Base-by-base conservation (phyloP, 2,888 invertebrate genomes). In the Tanypteryx hageni region DNA sequence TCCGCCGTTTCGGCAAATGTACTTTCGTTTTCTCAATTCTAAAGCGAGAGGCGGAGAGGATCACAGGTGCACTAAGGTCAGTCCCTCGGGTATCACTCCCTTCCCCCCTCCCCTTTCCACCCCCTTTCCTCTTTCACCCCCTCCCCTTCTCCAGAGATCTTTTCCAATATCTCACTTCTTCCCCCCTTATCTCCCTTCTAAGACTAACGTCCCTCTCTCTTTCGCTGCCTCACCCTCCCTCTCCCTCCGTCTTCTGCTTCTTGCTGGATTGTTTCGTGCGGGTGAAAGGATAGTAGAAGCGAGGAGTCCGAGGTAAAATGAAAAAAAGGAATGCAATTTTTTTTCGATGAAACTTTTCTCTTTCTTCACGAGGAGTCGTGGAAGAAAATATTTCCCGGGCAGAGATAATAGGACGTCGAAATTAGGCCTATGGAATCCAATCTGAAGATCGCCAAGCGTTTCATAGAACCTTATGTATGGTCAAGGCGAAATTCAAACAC, bases 191-290 rank as follows among this genome's bases (percentile, higher is more conserved):
- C 44, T 44, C 44, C 44, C 5, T 44, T 44, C 44, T 44, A 44
- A 3, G 3, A 5, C 44, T 44, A 3, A 1, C 44, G 44, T 44
- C 44, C 44, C 44, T 44, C 44, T 44, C 44, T 44, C 44, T 44
- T 44, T 44, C 44, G 1, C 44, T 44, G 44, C 1, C 44, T 44
- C 44, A 44, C 44, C 44, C 44, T 44, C 44, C 44, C 3, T 44
- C 76, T 22, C n/a, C n/a, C n/a, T n/a, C n/a, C n/a, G n/a, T n/a
- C n/a, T n/a, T n/a, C 22, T 13, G 76, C 76, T 76, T 76, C 76
- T 76, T 76, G 76, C 76, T 76, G 22, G 76, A 76, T 76, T 76
- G 22, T 76, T 76, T 27, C 76, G 76, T 27, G 76, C n/a, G n/a
- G n/a, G n/a, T 44, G 44, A 44, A 44, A 44, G n/a, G 44, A 44